Evolutionary conservation across 1,140 invertebrate genomes (phyloP).

Genomic region (Ips nitidus): DNA sequence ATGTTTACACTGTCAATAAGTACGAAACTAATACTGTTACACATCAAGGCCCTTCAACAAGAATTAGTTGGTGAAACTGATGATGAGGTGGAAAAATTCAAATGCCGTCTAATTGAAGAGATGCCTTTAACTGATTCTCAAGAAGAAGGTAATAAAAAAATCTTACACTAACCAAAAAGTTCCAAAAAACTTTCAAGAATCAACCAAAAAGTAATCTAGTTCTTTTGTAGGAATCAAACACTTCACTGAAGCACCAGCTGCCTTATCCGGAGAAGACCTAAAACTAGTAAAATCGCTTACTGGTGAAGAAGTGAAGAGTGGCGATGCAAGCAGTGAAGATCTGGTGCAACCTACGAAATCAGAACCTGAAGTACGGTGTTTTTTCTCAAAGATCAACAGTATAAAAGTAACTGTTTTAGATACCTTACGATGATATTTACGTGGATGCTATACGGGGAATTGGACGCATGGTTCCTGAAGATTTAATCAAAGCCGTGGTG

Average conservation of each 20-base stretch:
- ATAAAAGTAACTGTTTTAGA: background rate
- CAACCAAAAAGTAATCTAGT: too few species aligned
- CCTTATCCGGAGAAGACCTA: background rate
- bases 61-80: slow-evolving; percentile 42
- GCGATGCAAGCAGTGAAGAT: background rate
- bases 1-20: background rate
- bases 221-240: background rate
- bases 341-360: background rate
- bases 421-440: slow-evolving; percentile 42
- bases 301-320: background rate
- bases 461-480: slow-evolving; percentile 54
- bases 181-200: background rate
- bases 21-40: too few species aligned
- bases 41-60: slow-evolving; percentile 35
- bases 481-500: slow-evolving; percentile 53
- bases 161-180: background rate
- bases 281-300: background rate
- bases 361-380: too few species aligned
- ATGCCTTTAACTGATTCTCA: slow-evolving; percentile 38
- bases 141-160: slow-evolving; percentile 30
- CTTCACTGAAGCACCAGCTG: too few species aligned
- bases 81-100: slow-evolving; percentile 43
- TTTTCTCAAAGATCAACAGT: too few species aligned
- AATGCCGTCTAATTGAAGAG: slow-evolving; percentile 39
- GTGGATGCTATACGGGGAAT: slow-evolving; percentile 60